phyloP scores from a whole-genome alignment of 1,140 invertebrate genomes.

The Monomorium pharaonis region DNA sequence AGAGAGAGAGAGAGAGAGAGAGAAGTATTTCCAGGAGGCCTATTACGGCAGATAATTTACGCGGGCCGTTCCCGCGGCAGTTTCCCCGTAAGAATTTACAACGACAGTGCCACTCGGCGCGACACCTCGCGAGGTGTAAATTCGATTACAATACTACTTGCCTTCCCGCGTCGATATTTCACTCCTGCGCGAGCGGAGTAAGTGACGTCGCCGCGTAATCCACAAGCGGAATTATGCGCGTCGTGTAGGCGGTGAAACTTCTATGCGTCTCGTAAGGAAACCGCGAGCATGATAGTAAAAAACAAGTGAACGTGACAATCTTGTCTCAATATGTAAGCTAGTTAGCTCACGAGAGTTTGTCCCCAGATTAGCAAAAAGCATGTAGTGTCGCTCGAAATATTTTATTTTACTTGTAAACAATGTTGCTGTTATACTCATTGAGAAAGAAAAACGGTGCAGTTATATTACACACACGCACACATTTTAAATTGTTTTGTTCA shows the following conservation, averaged over 20 bases:
- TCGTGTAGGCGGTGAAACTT: conserved; percentile 43
- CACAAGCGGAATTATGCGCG: conserved; percentile 42
- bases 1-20: conserved; percentile 6
- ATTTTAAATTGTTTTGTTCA: no score
- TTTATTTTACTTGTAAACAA: background rate
- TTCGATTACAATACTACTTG: conserved; percentile 57
- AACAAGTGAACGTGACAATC: conserved; percentile 14
- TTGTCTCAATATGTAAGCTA: background rate
- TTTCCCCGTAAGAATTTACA: conserved; percentile 48
- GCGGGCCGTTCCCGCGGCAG: conserved; percentile 16
- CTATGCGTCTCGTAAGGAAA: conserved; percentile 43
- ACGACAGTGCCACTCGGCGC: conserved; percentile 26
- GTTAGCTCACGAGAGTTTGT: background rate
- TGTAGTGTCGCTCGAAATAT: background rate
- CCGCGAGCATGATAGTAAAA: conserved; percentile 20
- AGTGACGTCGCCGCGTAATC: conserved; percentile 53
- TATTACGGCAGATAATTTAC: conserved; percentile 55
- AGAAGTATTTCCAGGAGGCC: conserved; percentile 45
- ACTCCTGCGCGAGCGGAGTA: conserved; percentile 30
- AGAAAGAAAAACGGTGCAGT: no score
- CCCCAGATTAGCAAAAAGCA: background rate
- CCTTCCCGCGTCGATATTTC: conserved; percentile 53
- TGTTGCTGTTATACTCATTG: no score
- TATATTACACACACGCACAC: no score
- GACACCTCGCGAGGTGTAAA: conserved; percentile 58